phyloP scores from a whole-genome alignment of 2,797 vertebrate genomes.

The Pangasius mekongensis region DNA sequence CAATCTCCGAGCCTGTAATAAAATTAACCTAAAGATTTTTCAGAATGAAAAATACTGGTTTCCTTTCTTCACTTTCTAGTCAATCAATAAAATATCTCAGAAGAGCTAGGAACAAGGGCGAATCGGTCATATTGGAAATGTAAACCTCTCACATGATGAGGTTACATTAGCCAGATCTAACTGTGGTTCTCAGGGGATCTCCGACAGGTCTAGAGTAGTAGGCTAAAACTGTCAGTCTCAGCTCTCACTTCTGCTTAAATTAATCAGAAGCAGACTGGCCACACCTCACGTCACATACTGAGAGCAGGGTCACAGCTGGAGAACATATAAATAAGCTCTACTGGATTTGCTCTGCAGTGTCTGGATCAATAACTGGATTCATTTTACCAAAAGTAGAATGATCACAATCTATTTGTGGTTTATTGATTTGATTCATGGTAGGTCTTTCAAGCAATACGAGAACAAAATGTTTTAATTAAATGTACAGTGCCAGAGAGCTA shows the following conservation, averaged over 20 bases:
- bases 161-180: conserved; percentile 53
- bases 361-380: conserved; percentile 6
- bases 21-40: conserved; percentile 42
- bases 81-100: conserved; percentile 47
- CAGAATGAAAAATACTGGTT: conserved; percentile 43
- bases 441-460: not conserved
- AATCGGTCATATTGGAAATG: conserved; percentile 52
- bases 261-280: conserved; percentile 58
- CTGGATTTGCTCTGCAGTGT: conserved; percentile 13
- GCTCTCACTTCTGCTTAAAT: conserved; percentile 42
- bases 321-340: conserved; percentile 15
- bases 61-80: conserved; percentile 18
- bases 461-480: not conserved
- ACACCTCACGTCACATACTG: conserved; percentile 13
- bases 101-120: conserved; percentile 44
- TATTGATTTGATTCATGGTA: not conserved
- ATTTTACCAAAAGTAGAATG: not conserved
- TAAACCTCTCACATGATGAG: conserved; percentile 44
- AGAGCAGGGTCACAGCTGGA: conserved; percentile 30
- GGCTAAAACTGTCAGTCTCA: conserved; percentile 48
- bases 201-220: conserved; percentile 53
- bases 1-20: conserved; percentile 4
- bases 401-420: conserved; percentile 19
- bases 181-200: conserved; percentile 46
- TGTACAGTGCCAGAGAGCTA: not conserved